Base-by-base conservation (phyloP, 2,797 vertebrate genomes). In the Crocodylus rhombifer region DNA sequence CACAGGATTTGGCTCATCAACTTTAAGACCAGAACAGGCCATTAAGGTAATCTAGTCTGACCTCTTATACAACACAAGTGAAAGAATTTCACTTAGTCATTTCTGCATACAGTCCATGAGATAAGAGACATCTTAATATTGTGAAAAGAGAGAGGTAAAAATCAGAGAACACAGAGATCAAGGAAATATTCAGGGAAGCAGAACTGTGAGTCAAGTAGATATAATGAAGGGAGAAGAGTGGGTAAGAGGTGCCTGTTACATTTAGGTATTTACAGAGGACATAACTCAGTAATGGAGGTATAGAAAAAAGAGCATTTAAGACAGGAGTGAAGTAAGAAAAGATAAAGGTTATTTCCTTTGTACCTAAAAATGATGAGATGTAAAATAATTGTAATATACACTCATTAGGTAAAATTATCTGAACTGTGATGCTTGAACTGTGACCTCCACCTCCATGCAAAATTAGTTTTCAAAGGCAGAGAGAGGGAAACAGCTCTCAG, bases 281-380 rank as follows among this genome's bases (percentile, higher is more conserved):
- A 87, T 80, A 86, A 62, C 96, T 88, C 82, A 69, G 64, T 91
- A 88, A 95, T 60, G 74, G 73, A 89, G 86, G 94, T 89, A 86
- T 12, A 94, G 92, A 90, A 75, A 95, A 92, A n/a, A 58, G 55
- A 96, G 69, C 71, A 95, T 64, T 88, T 82, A 90, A 84, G 90
- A 89, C 55, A 82, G 28, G 57, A 83, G 89, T 18, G 12, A 14
- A 90, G 10, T 77, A 77, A 80, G n/a, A 65, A 88, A 82, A 77
- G 64, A 90, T 6, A 80, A 82, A 74, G 61, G 81, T 2, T 62
- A 64, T 82, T 89, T 21, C 5, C 17, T 87, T 89, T 71, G 86
- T 56, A 58, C 14, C 63, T 89, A 92, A 78, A 95, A 90, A 60
- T 86, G 13, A 95, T 42, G 58, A 86, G 87, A 71, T 30, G 77